Percentiles rank a stretch among this genome's conserved stretches.
Evolutionary conservation across 1,140 invertebrate genomes (phyloP).

Genomic region (Caenorhabditis inopinata): DNA sequence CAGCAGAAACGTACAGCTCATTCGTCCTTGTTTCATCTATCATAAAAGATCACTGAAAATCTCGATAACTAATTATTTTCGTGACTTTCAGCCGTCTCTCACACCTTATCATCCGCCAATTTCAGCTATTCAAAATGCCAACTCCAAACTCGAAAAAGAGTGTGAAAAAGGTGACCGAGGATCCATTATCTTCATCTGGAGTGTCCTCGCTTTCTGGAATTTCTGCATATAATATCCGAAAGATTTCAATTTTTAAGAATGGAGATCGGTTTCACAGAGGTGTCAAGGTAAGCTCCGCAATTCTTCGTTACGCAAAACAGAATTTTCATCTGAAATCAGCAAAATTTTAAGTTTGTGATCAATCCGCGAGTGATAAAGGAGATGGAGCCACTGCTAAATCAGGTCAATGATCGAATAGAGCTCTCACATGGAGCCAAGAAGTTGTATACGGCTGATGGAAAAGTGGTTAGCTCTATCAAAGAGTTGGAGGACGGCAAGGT

Average conservation of each 20-base stretch:
- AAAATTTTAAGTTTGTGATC: slow-evolving; percentile 4
- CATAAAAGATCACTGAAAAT: too few relatives aligned
- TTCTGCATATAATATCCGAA: neutral
- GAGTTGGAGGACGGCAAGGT: slow-evolving; percentile 33
- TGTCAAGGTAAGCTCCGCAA: slow-evolving; percentile 4
- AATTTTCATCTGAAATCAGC: too few relatives aligned
- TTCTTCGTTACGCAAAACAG: too few relatives aligned
- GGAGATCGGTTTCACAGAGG: slow-evolving; percentile 14
- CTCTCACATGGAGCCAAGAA: slow-evolving; percentile 28
- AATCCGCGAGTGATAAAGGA: slow-evolving; percentile 9
- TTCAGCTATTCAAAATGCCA: neutral
- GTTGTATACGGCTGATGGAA: slow-evolving; percentile 10
- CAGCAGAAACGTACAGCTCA: neutral
- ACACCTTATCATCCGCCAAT: too few relatives aligned
- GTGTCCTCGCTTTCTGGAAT: slow-evolving; percentile 8
- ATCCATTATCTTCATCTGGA: slow-evolving; percentile 1
- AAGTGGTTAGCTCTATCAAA: slow-evolving; percentile 1
- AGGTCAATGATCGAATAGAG: slow-evolving; percentile 11
- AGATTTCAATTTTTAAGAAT: slow-evolving; percentile 23
- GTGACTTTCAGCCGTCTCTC: neutral
- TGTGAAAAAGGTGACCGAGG: neutral
- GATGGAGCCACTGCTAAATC: slow-evolving; percentile 4
- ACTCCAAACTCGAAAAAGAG: neutral
- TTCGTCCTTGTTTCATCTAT: too few relatives aligned
- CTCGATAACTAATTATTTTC: too few relatives aligned